phyloP scores from a whole-genome alignment of 1,140 invertebrate genomes.

The Trichoplusia ni region DNA sequence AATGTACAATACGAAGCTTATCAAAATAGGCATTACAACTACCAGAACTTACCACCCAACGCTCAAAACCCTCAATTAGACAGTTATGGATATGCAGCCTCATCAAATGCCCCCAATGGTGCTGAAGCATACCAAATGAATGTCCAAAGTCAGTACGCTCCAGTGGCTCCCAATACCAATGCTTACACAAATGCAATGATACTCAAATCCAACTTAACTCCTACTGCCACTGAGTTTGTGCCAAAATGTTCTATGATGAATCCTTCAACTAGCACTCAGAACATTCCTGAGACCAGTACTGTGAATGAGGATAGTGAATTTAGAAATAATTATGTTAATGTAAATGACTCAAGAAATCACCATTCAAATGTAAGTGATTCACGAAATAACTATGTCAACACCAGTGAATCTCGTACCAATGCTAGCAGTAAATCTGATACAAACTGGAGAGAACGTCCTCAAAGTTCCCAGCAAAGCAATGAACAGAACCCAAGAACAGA shows the following conservation, averaged over 20 bases:
- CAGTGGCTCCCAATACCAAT: conserved; percentile 38
- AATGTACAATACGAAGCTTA: conserved; percentile 65
- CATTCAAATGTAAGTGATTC: conserved; percentile 35
- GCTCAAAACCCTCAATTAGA: conserved; percentile 55
- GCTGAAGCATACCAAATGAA: conserved; percentile 48
- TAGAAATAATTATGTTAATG: conserved; percentile 37
- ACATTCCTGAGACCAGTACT: conserved; percentile 35
- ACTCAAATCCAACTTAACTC: conserved; percentile 71
- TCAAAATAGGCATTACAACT: conserved; percentile 57
- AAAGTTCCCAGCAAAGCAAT: conserved; percentile 44
- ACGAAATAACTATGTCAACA: conserved; percentile 41
- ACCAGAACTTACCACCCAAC: conserved; percentile 58
- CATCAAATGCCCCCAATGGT: conserved; percentile 49
- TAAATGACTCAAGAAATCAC: conserved; percentile 32
- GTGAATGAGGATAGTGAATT: conserved; percentile 17
- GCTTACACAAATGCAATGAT: conserved; percentile 62
- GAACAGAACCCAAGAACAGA: conserved; percentile 13
- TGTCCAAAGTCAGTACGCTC: conserved; percentile 52
- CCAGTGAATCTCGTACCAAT: conserved; percentile 29
- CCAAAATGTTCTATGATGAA: conserved; percentile 61
- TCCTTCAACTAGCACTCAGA: conserved; percentile 42
- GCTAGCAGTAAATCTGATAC: conserved; percentile 45
- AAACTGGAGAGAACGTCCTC: conserved; percentile 68
- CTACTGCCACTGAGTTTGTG: conserved; percentile 78
- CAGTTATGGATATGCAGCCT: conserved; percentile 49